These are phyloP conservation scores for Eilema griseolum DNA, from an alignment of 2,888 invertebrate species.

Conservation along the genomic window DNA sequence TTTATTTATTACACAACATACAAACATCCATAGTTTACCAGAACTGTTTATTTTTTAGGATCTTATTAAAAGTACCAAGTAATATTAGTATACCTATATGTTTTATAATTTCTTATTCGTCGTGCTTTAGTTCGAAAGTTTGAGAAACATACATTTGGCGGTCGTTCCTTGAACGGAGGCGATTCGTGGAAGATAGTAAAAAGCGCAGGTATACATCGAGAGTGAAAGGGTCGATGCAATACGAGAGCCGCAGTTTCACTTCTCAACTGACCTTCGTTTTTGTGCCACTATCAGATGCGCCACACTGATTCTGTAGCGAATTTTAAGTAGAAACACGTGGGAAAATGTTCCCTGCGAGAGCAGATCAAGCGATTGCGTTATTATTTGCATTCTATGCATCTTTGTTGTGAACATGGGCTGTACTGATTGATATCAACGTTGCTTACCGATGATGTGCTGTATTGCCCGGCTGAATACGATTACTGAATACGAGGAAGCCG, in stretches of 20 bases:
- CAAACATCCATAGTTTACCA: neutral
- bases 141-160: conserved; percentile 58
- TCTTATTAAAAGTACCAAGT: neutral
- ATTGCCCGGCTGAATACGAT: neutral
- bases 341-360: conserved; percentile 67
- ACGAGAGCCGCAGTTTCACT: conserved; percentile 82
- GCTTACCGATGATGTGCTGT: conserved; percentile 23
- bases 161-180: conserved; percentile 61
- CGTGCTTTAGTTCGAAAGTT: conserved; percentile 57
- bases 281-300: conserved; percentile 76
- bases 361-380: conserved; percentile 69
- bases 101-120: neutral
- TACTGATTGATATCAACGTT: conserved; percentile 36
- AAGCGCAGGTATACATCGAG: conserved; percentile 85
- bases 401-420: conserved; percentile 25
- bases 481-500: neutral
- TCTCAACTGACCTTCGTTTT: conserved; percentile 80
- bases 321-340: conserved; percentile 83
- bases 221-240: conserved; percentile 87
- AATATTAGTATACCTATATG: no score
- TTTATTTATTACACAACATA: neutral
- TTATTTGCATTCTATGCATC: conserved; percentile 75
- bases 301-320: conserved; percentile 68
- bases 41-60: no score
- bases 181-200: conserved; percentile 81